These are phyloP conservation scores for Ridgeia piscesae DNA, from an alignment of 1,140 invertebrate genomes.

Conservation along the genomic window DNA sequence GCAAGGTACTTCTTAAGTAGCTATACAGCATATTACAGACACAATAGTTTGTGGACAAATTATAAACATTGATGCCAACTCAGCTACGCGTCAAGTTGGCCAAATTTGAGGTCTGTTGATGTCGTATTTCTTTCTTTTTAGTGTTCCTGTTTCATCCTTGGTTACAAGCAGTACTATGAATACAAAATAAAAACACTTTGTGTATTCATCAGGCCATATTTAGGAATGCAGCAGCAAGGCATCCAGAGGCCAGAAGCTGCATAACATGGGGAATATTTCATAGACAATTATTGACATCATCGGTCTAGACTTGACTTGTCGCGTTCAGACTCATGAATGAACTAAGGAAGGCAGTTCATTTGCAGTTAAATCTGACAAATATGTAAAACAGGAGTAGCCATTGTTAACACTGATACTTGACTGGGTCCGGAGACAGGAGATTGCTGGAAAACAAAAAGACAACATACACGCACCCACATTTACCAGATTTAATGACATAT, in stretches of 20 bases:
- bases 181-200: no score
- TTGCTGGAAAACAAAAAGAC: neutral
- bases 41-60: neutral
- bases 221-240: no score
- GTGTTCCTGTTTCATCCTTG: no score
- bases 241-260: neutral
- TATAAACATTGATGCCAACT: neutral
- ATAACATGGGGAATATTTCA: constrained; percentile 7
- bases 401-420: neutral
- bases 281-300: neutral
- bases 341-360: neutral
- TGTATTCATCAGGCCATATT: no score
- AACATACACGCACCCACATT: no score
- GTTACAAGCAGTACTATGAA: no score
- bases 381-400: neutral
- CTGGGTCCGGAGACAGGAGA: neutral
- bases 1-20: no score
- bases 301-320: neutral
- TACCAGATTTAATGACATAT: no score
- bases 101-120: no score
- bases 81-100: neutral
- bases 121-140: no score
- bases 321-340: neutral
- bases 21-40: no score
- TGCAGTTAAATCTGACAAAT: neutral